phyloP scores from a whole-genome alignment of 2,888 invertebrate genomes.

The Cosmia trapezina region DNA sequence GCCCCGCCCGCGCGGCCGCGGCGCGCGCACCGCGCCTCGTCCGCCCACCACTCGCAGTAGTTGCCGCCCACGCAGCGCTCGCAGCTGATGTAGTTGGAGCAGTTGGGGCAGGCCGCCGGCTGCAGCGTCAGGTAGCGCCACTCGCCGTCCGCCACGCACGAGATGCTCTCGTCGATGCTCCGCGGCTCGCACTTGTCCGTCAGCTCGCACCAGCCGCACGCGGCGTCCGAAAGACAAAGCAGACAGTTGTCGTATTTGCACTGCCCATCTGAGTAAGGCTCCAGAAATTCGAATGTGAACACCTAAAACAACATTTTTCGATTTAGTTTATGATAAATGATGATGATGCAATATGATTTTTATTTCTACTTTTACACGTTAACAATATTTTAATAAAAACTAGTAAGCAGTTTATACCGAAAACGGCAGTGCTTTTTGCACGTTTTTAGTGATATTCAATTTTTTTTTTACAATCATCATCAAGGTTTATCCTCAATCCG shows the following conservation, averaged over 20 bases:
- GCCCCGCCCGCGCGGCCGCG: constrained; percentile 92
- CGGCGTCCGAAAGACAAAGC: constrained; percentile 96
- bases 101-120: constrained; percentile 96
- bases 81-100: constrained; percentile 97
- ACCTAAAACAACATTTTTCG: constrained; percentile 81
- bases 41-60: constrained; percentile 97
- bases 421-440: too few species aligned
- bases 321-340: neutral
- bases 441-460: too few species aligned
- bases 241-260: constrained; percentile 96
- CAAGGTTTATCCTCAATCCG: too few species aligned
- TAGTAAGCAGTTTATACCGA: neutral
- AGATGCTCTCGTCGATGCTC: constrained; percentile 92
- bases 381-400: neutral
- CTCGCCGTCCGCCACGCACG: constrained; percentile 89
- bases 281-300: constrained; percentile 96
- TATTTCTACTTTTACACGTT: neutral
- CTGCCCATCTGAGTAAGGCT: constrained; percentile 95
- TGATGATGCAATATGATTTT: neutral
- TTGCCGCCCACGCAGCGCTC: constrained; percentile 94
- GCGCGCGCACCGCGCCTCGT: constrained; percentile 96
- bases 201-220: constrained; percentile 97
- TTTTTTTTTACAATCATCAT: too few species aligned
- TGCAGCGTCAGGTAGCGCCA: constrained; percentile 96
- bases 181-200: constrained; percentile 93